phyloP scores from a whole-genome alignment of 1,140 invertebrate species.

The Caenorhabditis remanei region DNA sequence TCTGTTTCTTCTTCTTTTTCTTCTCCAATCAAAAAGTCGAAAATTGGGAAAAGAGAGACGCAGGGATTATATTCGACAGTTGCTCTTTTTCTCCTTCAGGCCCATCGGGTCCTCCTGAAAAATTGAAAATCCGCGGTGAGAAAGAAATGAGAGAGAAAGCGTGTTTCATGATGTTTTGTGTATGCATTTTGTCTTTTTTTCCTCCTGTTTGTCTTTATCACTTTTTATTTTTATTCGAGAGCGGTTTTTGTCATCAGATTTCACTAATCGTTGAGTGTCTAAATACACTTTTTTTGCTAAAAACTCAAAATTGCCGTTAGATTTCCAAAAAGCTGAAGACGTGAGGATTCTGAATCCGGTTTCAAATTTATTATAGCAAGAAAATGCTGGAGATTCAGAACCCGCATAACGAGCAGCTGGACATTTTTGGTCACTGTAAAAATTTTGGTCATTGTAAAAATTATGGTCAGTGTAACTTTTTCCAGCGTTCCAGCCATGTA shows the following conservation, averaged over 20 bases:
- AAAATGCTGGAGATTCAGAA: too few species aligned
- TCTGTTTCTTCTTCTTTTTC: neutral
- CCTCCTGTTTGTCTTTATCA: neutral
- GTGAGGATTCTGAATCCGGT: too few species aligned
- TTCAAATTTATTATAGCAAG: too few species aligned
- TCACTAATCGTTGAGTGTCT: neutral
- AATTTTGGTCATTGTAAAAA: too few species aligned
- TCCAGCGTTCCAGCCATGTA: too few species aligned
- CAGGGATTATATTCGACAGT: conserved; percentile 24
- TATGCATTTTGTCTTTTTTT: neutral
- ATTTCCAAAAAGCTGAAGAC: too few species aligned
- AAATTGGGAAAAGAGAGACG: neutral
- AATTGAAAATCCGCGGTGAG: conserved; percentile 35
- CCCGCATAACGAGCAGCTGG: too few species aligned
- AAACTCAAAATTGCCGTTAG: too few species aligned
- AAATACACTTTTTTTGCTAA: too few species aligned
- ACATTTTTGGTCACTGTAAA: too few species aligned
- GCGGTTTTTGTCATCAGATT: neutral
- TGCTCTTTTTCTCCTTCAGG: neutral
- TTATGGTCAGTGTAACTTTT: too few species aligned
- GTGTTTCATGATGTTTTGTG: conserved; percentile 50
- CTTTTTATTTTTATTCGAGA: neutral
- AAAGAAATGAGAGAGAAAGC: neutral
- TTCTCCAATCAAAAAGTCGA: conserved; percentile 41
- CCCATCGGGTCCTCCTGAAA: neutral